Evolutionary conservation across 2,888 invertebrate species (phyloP).

Genomic region (Melanchra persicariae): DNA sequence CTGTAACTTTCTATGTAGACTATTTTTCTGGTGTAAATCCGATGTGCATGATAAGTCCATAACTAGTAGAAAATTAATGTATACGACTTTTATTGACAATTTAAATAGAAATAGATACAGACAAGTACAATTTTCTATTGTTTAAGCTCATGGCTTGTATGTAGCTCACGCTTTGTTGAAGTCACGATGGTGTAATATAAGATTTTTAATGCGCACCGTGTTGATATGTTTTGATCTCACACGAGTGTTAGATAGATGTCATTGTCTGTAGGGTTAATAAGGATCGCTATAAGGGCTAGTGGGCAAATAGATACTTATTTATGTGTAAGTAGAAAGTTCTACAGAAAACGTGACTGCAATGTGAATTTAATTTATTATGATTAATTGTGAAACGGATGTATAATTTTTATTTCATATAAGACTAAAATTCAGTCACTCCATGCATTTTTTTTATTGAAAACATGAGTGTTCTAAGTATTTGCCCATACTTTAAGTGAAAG

Average conservation of each 20-base stretch:
- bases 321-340: slow-evolving; percentile 57
- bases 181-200: slow-evolving; percentile 71
- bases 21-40: slow-evolving; percentile 6
- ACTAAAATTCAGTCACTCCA: slow-evolving; percentile 39
- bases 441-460: slow-evolving; percentile 57
- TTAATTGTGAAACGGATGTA: slow-evolving; percentile 36
- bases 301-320: slow-evolving; percentile 63
- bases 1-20: slow-evolving; percentile 14
- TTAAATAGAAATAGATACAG: slow-evolving; percentile 19
- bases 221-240: slow-evolving; percentile 64
- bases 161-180: slow-evolving; percentile 47
- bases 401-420: slow-evolving; percentile 53
- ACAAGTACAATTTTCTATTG: slow-evolving; percentile 59
- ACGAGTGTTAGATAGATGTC: slow-evolving; percentile 58
- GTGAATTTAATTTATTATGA: slow-evolving; percentile 57
- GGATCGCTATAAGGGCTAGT: slow-evolving; percentile 56
- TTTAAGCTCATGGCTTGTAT: slow-evolving; percentile 3
- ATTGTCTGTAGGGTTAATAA: slow-evolving; percentile 47
- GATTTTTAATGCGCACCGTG: slow-evolving; percentile 69
- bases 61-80: slow-evolving; percentile 22
- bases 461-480: slow-evolving; percentile 48
- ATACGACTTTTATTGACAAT: slow-evolving; percentile 43
- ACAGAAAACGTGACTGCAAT: slow-evolving; percentile 58
- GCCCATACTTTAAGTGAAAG: slow-evolving; percentile 59
- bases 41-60: slow-evolving; percentile 4